Percentiles rank a stretch among this genome's conserved stretches.
phyloP scores from a whole-genome alignment of 2,113 vertebrate species.

The Microtus richardsoni region DNA sequence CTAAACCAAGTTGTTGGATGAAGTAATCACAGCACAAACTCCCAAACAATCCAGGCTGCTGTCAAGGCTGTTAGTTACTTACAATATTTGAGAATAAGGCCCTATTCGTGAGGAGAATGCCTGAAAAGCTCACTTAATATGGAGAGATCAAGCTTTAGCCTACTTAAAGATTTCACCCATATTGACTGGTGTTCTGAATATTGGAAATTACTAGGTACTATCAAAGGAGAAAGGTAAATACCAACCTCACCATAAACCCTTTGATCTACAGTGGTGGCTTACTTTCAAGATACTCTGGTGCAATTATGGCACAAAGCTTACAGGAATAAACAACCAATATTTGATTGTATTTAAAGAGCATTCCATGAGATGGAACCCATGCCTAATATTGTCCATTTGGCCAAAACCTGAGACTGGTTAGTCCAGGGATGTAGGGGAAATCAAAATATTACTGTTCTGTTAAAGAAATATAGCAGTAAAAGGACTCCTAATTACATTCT shows the following conservation, averaged over 20 bases:
- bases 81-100: not conserved
- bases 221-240: not conserved
- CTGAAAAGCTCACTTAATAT: not conserved
- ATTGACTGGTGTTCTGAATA: not conserved
- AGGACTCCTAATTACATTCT: not conserved
- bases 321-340: not conserved
- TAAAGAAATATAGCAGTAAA: not conserved
- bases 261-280: not conserved
- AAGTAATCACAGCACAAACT: not conserved
- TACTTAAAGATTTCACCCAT: not conserved
- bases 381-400: not conserved
- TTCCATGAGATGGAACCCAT: not conserved
- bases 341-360: not conserved
- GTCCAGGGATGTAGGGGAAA: not conserved
- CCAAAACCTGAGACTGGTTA: not conserved
- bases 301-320: not conserved
- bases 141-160: not conserved
- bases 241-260: not conserved
- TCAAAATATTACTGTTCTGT: not conserved
- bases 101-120: not conserved
- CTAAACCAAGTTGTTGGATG: not conserved
- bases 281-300: not conserved
- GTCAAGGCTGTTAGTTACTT: not conserved
- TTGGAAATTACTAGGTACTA: not conserved
- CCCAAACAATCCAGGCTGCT: not conserved